Conservation (phyloP, 1,140 invertebrate genomes). For the Oncopodura yosiiana region DNA sequence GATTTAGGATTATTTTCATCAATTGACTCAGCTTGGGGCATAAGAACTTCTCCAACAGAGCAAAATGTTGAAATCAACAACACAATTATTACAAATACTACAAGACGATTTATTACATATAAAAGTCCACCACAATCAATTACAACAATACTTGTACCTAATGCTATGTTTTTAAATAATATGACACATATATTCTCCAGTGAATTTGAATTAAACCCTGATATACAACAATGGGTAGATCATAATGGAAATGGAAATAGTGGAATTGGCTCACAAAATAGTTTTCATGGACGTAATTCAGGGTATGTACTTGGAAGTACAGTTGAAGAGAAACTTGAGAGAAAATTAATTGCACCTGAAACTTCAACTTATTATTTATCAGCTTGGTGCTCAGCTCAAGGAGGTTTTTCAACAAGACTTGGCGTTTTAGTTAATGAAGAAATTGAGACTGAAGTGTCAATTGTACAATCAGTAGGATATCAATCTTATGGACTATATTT, state of each 20-base stretch:
- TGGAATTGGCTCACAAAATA: not conserved
- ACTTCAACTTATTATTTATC: not conserved
- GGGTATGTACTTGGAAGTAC: not conserved
- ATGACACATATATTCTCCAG: not conserved
- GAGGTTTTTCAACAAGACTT: slow-evolving; percentile 6
- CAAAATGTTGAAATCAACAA: slow-evolving; percentile 8
- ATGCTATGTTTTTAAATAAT: not conserved
- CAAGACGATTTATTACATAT: not conserved
- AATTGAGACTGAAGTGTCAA: slow-evolving; percentile 3
- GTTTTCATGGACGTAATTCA: not conserved
- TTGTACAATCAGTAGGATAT: not conserved
- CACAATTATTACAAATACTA: not conserved
- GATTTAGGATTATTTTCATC: not conserved
- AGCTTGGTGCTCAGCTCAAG: slow-evolving; percentile 1
- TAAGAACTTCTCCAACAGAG: slow-evolving; percentile 18
- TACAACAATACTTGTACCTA: slow-evolving; percentile 7
- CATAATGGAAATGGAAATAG: slow-evolving; percentile 15
- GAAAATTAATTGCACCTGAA: slow-evolving; percentile 6
- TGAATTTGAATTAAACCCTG: not conserved
- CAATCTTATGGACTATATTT: slow-evolving; percentile 13
- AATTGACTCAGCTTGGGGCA: not conserved
- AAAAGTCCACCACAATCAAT: slow-evolving; percentile 9
- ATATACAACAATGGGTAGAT: not conserved
- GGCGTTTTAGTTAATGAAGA: slow-evolving; percentile 20
- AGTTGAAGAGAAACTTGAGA: not conserved